A percentile compares a stretch with the other conserved stretches of the same genome.
phyloP scores from a whole-genome alignment of 1,140 invertebrate species.

The Drosophila nasuta region DNA sequence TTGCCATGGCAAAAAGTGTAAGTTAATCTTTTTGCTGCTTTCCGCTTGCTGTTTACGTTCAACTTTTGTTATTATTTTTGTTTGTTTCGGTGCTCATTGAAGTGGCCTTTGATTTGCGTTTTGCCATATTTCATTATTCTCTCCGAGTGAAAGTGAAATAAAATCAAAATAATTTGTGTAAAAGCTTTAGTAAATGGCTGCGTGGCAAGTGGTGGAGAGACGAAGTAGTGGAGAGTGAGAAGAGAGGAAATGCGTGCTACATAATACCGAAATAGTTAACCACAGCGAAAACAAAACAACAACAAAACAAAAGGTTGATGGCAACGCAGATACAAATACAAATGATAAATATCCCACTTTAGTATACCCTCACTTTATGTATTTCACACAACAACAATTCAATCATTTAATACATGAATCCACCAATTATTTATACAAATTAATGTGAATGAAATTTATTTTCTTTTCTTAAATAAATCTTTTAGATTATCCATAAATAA shows the following conservation, averaged over 20 bases:
- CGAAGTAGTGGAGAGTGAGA: not conserved
- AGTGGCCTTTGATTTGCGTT: constrained; percentile 71
- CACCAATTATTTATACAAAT: too few relatives aligned
- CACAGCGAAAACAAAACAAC: constrained; percentile 27
- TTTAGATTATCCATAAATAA: too few relatives aligned
- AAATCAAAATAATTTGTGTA: constrained; percentile 76
- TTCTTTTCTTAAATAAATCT: too few relatives aligned
- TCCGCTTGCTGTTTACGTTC: constrained; percentile 13
- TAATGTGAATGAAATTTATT: too few relatives aligned
- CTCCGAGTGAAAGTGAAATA: constrained; percentile 46
- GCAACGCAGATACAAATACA: not conserved
- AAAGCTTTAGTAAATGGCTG: constrained; percentile 55
- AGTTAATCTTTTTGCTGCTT: constrained; percentile 31
- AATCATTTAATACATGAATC: too few relatives aligned
- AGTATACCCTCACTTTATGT: not conserved
- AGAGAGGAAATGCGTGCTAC: not conserved
- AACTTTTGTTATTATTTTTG: constrained; percentile 29
- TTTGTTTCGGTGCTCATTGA: constrained; percentile 43
- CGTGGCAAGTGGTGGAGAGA: not conserved
- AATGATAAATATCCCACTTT: not conserved
- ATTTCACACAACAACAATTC: not conserved
- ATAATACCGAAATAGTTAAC: constrained; percentile 63
- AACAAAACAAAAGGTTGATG: constrained; percentile 22
- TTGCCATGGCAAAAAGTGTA: constrained; percentile 34
- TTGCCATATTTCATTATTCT: constrained; percentile 71